Percentiles rank a stretch among this genome's conserved stretches.
Conservation (phyloP, 2,113 vertebrate species). For the Copsychus sechellarum region DNA sequence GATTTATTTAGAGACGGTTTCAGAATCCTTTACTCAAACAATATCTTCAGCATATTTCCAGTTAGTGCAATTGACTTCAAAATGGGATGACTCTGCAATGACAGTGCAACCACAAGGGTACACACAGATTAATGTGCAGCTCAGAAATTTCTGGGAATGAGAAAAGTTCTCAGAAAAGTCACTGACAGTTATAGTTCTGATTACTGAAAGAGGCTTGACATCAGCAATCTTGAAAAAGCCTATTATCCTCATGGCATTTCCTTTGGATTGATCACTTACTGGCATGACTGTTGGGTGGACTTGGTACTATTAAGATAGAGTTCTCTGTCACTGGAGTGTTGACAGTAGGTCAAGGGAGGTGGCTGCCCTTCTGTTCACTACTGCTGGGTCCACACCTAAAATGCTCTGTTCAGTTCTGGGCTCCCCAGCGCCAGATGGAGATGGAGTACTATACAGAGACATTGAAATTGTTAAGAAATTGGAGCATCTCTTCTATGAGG, state of each 20-base stretch:
- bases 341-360: neutral
- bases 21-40: neutral
- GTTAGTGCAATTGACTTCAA: neutral
- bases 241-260: neutral
- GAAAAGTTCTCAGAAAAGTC: neutral
- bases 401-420: neutral
- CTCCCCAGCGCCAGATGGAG: neutral
- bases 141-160: neutral
- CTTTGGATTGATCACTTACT: neutral
- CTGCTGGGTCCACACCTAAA: neutral
- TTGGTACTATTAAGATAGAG: neutral
- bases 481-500: neutral
- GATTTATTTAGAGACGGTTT: neutral
- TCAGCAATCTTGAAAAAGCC: neutral
- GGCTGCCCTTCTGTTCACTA: neutral
- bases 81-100: neutral
- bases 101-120: neutral
- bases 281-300: neutral
- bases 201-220: neutral
- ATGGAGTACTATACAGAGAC: fast-evolving
- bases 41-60: neutral
- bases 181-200: neutral
- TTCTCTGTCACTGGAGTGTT: neutral
- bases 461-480: neutral
- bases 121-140: neutral